A percentile compares a stretch with the other conserved stretches of the same genome.
Conservation (phyloP, 2,888 invertebrate genomes). For the Dryadula phaetusa region DNA sequence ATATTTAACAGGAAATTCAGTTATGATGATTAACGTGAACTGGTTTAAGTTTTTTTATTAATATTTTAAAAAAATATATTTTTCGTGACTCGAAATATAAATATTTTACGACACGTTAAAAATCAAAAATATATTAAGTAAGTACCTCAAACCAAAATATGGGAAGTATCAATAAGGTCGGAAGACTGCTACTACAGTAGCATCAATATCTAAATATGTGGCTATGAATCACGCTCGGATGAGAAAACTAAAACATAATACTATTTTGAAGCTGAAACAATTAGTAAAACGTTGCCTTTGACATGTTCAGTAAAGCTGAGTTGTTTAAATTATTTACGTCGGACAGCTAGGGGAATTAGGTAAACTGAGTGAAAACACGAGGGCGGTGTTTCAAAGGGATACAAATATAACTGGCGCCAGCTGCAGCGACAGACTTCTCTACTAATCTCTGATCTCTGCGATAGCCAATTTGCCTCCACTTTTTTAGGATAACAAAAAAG, state of each 20-base stretch:
- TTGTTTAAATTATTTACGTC: conserved; percentile 47
- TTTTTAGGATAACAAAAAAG: conserved; percentile 19
- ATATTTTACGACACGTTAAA: neutral
- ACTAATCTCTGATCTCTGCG: conserved; percentile 40
- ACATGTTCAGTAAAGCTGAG: conserved; percentile 38
- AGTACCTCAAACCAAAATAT: neutral
- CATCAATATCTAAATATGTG: neutral
- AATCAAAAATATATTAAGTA: neutral
- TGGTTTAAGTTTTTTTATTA: conserved; percentile 75
- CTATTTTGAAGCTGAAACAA: conserved; percentile 13
- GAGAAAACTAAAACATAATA: conserved; percentile 16
- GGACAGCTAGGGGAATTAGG: conserved; percentile 50
- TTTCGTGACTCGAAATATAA: neutral
- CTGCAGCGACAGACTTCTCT: conserved; percentile 55
- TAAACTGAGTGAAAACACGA: conserved; percentile 61
- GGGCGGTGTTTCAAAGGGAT: conserved; percentile 70
- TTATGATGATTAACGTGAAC: conserved; percentile 83
- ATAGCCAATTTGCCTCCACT: conserved; percentile 41
- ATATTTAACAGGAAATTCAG: conserved; percentile 80
- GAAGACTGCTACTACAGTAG: neutral
- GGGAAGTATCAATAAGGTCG: neutral
- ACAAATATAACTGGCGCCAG: conserved; percentile 63
- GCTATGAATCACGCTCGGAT: neutral
- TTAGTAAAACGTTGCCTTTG: conserved; percentile 32
- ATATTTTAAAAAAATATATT: no score